These are phyloP conservation scores for Erythrocercus mccallii DNA, from an alignment of 2,113 vertebrate species.

Conservation along the genomic window DNA sequence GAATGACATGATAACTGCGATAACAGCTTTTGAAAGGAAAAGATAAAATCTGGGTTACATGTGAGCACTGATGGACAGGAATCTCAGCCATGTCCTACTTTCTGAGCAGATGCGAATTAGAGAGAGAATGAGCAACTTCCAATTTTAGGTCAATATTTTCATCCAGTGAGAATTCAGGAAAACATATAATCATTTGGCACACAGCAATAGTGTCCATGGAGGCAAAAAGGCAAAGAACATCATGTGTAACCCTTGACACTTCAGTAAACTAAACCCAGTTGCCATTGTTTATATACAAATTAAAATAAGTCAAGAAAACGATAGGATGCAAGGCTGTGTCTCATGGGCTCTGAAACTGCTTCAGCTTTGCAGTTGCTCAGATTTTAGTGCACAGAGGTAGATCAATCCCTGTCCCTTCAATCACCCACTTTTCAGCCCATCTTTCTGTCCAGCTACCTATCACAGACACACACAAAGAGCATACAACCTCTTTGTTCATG, in stretches of 20 bases:
- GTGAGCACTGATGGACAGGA: constrained; percentile 58
- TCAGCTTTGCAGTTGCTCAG: not conserved
- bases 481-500: not conserved
- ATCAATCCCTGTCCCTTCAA: not conserved
- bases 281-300: not conserved
- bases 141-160: constrained; percentile 61
- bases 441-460: not conserved
- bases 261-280: not conserved
- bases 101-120: constrained; percentile 41
- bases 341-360: not conserved
- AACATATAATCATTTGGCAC: not conserved
- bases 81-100: constrained; percentile 61
- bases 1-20: constrained; percentile 11
- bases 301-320: not conserved
- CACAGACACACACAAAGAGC: not conserved
- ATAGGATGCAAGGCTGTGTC: not conserved
- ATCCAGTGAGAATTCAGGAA: constrained; percentile 15
- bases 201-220: not conserved
- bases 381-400: not conserved
- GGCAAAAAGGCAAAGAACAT: not conserved
- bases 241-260: not conserved
- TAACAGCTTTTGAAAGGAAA: constrained; percentile 52
- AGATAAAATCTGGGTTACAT: constrained; percentile 57
- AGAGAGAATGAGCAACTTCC: not conserved
- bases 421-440: not conserved